These are phyloP conservation scores for Andricus curvator DNA, from an alignment of 2,888 invertebrate species.

Conservation along the genomic window DNA sequence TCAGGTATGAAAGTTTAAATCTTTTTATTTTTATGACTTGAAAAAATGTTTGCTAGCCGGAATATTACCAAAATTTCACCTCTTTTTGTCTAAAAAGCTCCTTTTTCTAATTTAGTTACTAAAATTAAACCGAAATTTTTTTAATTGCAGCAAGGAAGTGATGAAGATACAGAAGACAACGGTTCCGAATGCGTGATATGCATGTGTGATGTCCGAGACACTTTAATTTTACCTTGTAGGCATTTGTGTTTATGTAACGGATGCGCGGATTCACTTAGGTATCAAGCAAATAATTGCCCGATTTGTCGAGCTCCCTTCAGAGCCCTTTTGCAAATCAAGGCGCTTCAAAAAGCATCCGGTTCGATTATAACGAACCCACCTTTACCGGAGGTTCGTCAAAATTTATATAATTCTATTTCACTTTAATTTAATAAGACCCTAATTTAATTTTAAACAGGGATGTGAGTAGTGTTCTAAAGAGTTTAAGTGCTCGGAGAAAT, in stretches of 20 bases:
- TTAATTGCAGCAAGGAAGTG: constrained; percentile 75
- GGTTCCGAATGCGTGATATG: constrained; percentile 99
- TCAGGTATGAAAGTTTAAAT: too few relatives aligned
- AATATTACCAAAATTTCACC: too few relatives aligned
- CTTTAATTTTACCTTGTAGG: constrained; percentile 96
- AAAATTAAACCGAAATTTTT: constrained; percentile 32
- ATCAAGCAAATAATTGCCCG: constrained; percentile 99
- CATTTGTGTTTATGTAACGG: constrained; percentile 98
- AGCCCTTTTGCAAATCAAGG: constrained; percentile 96
- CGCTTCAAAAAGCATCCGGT: constrained; percentile 88
- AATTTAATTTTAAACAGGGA: too few relatives aligned
- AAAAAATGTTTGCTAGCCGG: too few relatives aligned
- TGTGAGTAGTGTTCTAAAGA: too few relatives aligned
- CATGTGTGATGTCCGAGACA: constrained; percentile 98
- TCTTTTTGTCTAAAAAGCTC: neutral
- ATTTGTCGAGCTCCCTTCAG: constrained; percentile 99
- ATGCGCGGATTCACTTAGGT: constrained; percentile 97
- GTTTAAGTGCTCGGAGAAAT: too few relatives aligned
- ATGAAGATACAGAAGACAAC: constrained; percentile 94
- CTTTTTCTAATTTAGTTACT: neutral
- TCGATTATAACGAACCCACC: constrained; percentile 80
- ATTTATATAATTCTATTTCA: constrained; percentile 15
- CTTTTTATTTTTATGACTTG: too few relatives aligned
- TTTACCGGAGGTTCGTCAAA: constrained; percentile 80
- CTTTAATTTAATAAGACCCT: constrained; percentile 5